Evolutionary conservation across 1,140 invertebrate genomes (phyloP).

Genomic region (Papilio xuthus): DNA sequence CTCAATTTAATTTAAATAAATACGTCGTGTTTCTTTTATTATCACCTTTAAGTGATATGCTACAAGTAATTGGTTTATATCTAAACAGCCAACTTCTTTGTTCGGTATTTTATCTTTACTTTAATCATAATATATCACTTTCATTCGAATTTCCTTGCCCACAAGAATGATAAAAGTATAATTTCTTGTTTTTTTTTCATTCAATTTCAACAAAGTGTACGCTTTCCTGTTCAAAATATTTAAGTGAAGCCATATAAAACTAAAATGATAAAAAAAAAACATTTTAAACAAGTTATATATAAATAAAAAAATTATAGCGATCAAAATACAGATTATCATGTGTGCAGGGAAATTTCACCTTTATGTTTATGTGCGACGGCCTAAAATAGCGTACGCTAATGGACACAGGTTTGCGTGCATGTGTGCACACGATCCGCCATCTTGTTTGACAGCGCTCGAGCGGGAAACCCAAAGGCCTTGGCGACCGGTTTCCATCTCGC

Average conservation of each 20-base stretch:
- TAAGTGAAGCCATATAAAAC: constrained; percentile 17
- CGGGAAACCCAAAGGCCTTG: constrained; percentile 74
- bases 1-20: background rate
- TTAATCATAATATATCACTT: background rate
- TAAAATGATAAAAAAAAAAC: constrained; percentile 19
- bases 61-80: background rate
- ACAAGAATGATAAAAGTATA: background rate
- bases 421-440: constrained; percentile 53
- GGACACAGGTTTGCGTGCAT: constrained; percentile 29
- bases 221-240: background rate
- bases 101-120: background rate
- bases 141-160: background rate
- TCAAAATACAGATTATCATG: background rate
- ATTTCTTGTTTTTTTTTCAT: background rate
- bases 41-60: background rate
- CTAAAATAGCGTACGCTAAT: constrained; percentile 9
- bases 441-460: constrained; percentile 49
- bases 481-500: constrained; percentile 62
- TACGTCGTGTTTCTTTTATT: background rate
- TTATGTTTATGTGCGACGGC: background rate
- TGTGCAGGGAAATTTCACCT: constrained; percentile 18
- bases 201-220: background rate
- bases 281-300: constrained; percentile 10
- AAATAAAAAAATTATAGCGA: constrained; percentile 11
- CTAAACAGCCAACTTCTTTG: background rate